Evolutionary conservation across 2,888 invertebrate species (phyloP).

Genomic region (Trissolcus japonicus): DNA sequence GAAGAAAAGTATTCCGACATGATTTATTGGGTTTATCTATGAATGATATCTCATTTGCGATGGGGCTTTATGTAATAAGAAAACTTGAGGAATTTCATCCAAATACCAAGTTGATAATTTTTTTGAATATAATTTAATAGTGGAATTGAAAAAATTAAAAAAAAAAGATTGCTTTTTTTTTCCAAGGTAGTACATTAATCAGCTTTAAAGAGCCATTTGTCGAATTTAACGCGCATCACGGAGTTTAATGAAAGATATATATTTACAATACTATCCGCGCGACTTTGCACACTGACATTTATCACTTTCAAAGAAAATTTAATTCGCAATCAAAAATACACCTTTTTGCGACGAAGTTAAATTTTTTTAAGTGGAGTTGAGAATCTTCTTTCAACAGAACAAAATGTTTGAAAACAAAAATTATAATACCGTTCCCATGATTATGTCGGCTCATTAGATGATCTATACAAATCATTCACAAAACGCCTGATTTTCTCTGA

Average conservation of each 20-base stretch:
- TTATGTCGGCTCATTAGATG: background rate
- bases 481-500: background rate
- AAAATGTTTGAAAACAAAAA: no score
- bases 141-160: background rate
- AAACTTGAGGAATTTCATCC: background rate
- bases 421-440: background rate
- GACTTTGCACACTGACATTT: slow-evolving; percentile 40
- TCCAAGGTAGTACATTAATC: background rate
- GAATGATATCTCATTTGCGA: slow-evolving; percentile 10
- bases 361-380: slow-evolving; percentile 7
- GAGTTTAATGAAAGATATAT: slow-evolving; percentile 36
- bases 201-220: slow-evolving; percentile 42
- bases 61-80: slow-evolving; percentile 8
- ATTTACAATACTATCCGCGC: slow-evolving; percentile 35
- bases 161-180: background rate
- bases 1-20: slow-evolving; percentile 33
- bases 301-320: slow-evolving; percentile 45
- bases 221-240: slow-evolving; percentile 51
- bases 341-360: slow-evolving; percentile 22
- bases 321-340: slow-evolving; percentile 26
- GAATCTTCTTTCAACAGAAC: background rate
- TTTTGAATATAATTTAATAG: no score
- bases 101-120: no score
- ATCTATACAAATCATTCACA: background rate
- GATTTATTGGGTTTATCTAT: slow-evolving; percentile 38